phyloP scores from a whole-genome alignment of 2,797 vertebrate species.

The Sphaeramia orbicularis region DNA sequence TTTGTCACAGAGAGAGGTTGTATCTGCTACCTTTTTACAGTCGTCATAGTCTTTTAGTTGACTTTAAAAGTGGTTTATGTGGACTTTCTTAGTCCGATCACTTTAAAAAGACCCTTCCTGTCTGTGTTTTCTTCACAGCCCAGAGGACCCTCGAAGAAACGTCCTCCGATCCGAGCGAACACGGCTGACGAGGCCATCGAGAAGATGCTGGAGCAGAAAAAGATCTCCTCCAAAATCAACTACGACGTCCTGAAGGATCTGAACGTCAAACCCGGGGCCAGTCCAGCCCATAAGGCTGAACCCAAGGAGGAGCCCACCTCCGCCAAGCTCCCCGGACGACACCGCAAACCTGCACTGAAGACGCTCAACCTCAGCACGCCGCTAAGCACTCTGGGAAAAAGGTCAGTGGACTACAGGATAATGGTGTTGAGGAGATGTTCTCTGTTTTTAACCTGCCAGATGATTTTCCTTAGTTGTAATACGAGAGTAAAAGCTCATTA shows the following conservation, averaged over 20 bases:
- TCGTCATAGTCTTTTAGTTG: too few species aligned
- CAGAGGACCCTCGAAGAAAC: constrained; percentile 83
- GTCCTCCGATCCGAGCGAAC: constrained; percentile 89
- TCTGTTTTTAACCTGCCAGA: too few species aligned
- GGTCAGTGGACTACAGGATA: constrained; percentile 87
- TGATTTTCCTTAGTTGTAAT: too few species aligned
- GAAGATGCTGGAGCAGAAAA: constrained; percentile 98
- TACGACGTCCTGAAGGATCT: constrained; percentile 96
- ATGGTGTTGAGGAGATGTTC: too few species aligned
- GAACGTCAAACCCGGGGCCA: constrained; percentile 82
- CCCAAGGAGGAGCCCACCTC: constrained; percentile 63
- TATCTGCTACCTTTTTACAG: too few species aligned
- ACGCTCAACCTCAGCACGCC: constrained; percentile 82
- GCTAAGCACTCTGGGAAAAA: constrained; percentile 89
- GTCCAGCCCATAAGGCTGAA: constrained; percentile 69
- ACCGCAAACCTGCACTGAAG: constrained; percentile 67
- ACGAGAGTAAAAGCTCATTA: too few species aligned
- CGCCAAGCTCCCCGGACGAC: constrained; percentile 72
- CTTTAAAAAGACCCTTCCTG: too few species aligned
- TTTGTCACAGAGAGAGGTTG: too few species aligned
- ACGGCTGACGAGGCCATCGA: constrained; percentile 96
- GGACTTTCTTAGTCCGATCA: too few species aligned
- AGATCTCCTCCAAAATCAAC: constrained; percentile 97
- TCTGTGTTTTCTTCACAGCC: constrained; percentile 81
- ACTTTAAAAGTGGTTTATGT: too few species aligned